Evolutionary conservation across 2,888 invertebrate genomes (phyloP).

Genomic region (Notocelia uddmanniana): DNA sequence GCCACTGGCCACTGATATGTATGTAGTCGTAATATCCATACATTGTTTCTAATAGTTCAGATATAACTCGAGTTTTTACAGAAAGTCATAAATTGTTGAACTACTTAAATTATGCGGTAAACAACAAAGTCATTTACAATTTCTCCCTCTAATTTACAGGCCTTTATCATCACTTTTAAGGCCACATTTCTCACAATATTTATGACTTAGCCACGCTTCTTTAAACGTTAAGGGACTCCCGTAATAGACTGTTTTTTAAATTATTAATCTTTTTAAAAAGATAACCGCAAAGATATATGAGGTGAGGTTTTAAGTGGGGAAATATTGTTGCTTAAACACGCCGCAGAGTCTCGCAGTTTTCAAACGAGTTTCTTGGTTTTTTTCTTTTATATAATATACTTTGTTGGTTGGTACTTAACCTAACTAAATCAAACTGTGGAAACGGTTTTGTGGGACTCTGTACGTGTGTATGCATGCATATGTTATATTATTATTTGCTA

Average conservation of each 20-base stretch:
- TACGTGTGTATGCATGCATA: too few species aligned
- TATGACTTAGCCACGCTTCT: conserved; percentile 43
- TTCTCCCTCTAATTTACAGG: conserved; percentile 59
- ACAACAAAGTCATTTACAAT: conserved; percentile 52
- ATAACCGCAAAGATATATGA: conserved; percentile 33
- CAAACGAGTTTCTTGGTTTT: not conserved
- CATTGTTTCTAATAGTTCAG: too few species aligned
- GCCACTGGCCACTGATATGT: too few species aligned
- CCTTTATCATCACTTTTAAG: conserved; percentile 64
- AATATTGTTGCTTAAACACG: conserved; percentile 21
- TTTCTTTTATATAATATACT: not conserved
- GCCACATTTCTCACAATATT: conserved; percentile 58
- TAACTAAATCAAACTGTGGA: too few species aligned
- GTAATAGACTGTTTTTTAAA: conserved; percentile 43
- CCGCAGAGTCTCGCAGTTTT: conserved; percentile 2
- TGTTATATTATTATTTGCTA: too few species aligned
- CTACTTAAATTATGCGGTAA: conserved; percentile 11
- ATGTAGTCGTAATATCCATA: too few species aligned
- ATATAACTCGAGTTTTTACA: too few species aligned
- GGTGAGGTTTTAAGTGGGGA: conserved; percentile 7
- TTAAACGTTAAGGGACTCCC: conserved; percentile 41
- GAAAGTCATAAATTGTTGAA: not conserved
- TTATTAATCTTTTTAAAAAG: conserved; percentile 43
- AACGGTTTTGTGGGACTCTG: too few species aligned
- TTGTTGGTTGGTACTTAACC: not conserved